These are phyloP conservation scores for Heliocidaris tuberculata DNA, from an alignment of 35 echinoderm and acorn worm genomes.

Conservation along the genomic window DNA sequence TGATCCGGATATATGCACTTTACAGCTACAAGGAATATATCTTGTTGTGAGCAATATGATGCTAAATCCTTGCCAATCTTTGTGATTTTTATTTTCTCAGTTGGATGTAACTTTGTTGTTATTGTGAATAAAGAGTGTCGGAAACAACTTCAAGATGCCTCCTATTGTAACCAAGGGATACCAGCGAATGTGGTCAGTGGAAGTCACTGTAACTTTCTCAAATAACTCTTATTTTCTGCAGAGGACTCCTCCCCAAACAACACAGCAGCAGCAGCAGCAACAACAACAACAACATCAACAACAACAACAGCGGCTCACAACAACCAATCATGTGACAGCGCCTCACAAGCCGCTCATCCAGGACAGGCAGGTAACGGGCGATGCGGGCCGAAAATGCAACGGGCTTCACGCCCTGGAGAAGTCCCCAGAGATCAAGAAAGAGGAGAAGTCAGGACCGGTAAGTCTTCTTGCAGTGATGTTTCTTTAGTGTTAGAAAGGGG, in stretches of 20 bases:
- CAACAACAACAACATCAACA: slow-evolving; percentile 18
- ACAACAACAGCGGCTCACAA: neutral
- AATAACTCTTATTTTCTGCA: slow-evolving; percentile 25
- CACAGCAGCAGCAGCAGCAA: neutral
- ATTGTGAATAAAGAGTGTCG: neutral
- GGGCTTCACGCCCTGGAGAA: slow-evolving; percentile 19
- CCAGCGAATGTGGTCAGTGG: slow-evolving; percentile 45
- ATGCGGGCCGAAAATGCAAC: slow-evolving; percentile 23
- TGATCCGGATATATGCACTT: neutral
- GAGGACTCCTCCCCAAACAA: slow-evolving; percentile 22
- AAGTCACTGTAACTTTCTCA: slow-evolving; percentile 42
- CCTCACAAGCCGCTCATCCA: slow-evolving; percentile 1
- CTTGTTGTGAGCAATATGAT: neutral
- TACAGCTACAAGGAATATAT: neutral
- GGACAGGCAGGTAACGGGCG: slow-evolving; percentile 2
- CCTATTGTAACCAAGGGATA: slow-evolving; percentile 32
- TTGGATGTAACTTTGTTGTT: neutral
- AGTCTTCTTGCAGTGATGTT: neutral
- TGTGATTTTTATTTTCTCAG: neutral
- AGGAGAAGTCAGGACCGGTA: slow-evolving; percentile 41
- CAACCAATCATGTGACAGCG: neutral
- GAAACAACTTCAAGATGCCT: neutral
- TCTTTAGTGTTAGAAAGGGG: neutral
- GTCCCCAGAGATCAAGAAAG: slow-evolving; percentile 16
- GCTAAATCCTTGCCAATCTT: neutral